Evolutionary conservation across 2,797 vertebrate species (phyloP).

Genomic region (Manis crassicaudata): DNA sequence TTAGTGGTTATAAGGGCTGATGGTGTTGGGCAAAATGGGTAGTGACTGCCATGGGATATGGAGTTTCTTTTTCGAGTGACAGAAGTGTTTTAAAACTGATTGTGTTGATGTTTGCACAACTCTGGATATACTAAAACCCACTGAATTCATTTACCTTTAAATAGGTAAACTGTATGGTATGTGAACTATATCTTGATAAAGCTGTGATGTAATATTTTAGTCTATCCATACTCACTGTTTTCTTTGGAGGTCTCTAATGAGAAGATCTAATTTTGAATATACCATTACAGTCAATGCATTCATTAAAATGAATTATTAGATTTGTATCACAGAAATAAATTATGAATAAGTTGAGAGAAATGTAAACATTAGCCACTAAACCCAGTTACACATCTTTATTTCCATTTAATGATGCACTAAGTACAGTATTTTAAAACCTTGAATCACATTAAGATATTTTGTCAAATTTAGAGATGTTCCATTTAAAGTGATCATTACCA

Average conservation of each 20-base stretch:
- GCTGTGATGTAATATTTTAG: neutral
- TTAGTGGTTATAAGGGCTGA: neutral
- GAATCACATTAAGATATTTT: slow-evolving; percentile 13
- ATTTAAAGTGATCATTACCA: slow-evolving; percentile 16
- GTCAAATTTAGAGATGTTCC: neutral
- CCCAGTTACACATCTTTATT: neutral
- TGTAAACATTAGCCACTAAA: slow-evolving; percentile 10
- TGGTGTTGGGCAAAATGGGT: neutral
- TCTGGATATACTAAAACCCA: neutral
- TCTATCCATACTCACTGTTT: neutral
- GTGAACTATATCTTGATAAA: slow-evolving; percentile 8
- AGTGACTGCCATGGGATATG: neutral
- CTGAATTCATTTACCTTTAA: neutral
- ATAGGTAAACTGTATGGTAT: neutral
- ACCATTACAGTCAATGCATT: neutral
- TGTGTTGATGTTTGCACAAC: neutral
- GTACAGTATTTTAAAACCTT: neutral
- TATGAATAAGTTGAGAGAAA: neutral
- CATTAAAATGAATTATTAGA: neutral
- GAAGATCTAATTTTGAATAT: slow-evolving; percentile 26
- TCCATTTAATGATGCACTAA: neutral
- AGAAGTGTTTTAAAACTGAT: slow-evolving; percentile 4
- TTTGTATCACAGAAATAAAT: neutral
- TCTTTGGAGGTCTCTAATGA: neutral
- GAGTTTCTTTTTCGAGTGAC: neutral